Conservation (phyloP, 2,797 vertebrate genomes). For the Anniella stebbinsi region DNA sequence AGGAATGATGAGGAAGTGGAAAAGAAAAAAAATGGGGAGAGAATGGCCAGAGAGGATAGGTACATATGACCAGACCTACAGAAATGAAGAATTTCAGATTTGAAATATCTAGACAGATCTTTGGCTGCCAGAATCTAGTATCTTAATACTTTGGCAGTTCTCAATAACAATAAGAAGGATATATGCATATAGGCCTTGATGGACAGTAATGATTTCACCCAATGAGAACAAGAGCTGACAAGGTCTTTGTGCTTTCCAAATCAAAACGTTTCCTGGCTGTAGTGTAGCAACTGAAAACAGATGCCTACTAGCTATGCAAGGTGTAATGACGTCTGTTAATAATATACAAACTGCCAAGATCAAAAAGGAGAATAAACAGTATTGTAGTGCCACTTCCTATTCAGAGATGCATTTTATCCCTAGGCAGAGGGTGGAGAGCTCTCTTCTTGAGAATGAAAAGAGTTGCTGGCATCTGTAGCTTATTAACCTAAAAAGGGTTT, state of each 20-base stretch:
- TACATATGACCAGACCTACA: not conserved
- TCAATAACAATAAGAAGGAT: not conserved
- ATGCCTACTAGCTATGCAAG: constrained; percentile 29
- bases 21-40: too few relatives aligned
- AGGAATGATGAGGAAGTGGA: not conserved
- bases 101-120: not conserved
- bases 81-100: not conserved
- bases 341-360: constrained; percentile 26
- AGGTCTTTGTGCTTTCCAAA: not conserved
- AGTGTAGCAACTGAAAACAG: constrained; percentile 8
- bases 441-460: constrained; percentile 4
- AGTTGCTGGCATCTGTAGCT: constrained; percentile 13
- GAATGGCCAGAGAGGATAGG: not conserved
- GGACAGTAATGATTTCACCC: not conserved
- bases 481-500: constrained; percentile 17
- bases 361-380: constrained; percentile 21
- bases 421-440: constrained; percentile 13
- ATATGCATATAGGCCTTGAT: not conserved
- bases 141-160: not conserved
- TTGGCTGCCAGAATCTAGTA: not conserved
- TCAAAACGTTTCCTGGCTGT: not conserved
- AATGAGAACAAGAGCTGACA: not conserved
- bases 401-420: constrained; percentile 18
- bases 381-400: constrained; percentile 10
- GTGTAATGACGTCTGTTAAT: constrained; percentile 31